Evolutionary conservation across 2,113 vertebrate species (phyloP).

Genomic region (Leucosticte australis): DNA sequence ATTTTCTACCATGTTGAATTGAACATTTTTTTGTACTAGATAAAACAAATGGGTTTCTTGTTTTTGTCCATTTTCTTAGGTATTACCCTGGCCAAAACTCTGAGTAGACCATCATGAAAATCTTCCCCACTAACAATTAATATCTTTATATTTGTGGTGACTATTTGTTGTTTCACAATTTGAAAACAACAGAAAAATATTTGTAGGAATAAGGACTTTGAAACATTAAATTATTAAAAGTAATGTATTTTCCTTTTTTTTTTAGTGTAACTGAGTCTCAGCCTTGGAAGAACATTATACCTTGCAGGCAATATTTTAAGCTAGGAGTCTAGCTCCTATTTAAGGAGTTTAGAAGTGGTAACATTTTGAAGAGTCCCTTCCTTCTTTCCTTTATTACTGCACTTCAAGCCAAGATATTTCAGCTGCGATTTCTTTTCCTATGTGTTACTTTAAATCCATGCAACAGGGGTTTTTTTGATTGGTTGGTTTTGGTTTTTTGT

Average conservation of each 20-base stretch:
- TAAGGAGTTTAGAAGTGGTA: background rate
- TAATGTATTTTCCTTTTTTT: background rate
- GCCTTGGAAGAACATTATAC: background rate
- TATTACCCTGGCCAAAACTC: background rate
- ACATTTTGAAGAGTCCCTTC: background rate
- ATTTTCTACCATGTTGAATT: background rate
- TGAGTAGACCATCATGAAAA: background rate
- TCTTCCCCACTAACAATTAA: background rate
- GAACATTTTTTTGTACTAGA: background rate
- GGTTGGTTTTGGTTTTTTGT: background rate
- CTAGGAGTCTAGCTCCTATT: background rate
- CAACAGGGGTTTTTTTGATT: fast-evolving
- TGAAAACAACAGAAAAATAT: background rate
- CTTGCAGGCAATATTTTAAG: background rate
- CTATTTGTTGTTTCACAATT: background rate
- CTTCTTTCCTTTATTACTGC: background rate
- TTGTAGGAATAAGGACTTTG: background rate
- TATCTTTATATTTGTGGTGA: background rate
- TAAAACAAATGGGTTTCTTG: background rate
- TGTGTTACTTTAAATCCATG: background rate
- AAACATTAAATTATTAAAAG: background rate
- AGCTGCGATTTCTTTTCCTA: background rate
- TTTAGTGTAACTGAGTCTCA: background rate
- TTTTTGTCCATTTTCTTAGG: background rate
- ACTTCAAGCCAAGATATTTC: background rate